Evolutionary conservation across 2,888 invertebrate species (phyloP), one percentile per base, ranked within the genome.

Genomic region (Pollenia griseotomentosa): DNA sequence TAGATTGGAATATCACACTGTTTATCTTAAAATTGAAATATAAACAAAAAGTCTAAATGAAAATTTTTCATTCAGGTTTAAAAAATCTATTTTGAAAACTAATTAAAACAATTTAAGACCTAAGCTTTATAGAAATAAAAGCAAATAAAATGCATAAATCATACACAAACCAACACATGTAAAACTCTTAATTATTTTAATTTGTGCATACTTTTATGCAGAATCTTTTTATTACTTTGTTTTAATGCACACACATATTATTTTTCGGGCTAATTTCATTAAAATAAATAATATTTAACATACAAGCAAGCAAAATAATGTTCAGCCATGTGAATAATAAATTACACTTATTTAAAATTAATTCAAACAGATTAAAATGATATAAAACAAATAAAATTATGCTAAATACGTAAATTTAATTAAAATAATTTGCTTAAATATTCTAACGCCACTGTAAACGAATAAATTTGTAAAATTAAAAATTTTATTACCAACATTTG

Each of bases 351-450:
- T 82, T 82, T 82, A 61, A 57, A 73, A 85, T 85, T 44, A 65
- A 85, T 78, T 70, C 44, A 65, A 77, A 81, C 59, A 71, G 85
- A 68, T 82, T 78, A 74, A 68, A 85, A 82, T 82, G 40, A 53
- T 65, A 65, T 59, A 16, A 51, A 82, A 68, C 74, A 82, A 79
- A 70, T 78, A 14, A 46, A 68, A 57, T 78, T 78, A 78, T 59
- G 74, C 51, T 61, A 42, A 75, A 75, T 75, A 51, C 12, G 8
- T 14, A 40, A 78, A 68, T 40, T 46, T 66, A 55, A 78, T 66
- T 66, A 65, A 44, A 55, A 33, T 8, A 57, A 10, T 23, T 57
- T 10, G 23, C 19, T 10, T 6, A 33, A 33, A 33, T 33, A 19
- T 55, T 7, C 55, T 51, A 51, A 12, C 16, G 7, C 55, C 16